These are phyloP conservation scores for Apis florea DNA, from an alignment of 1,140 invertebrate genomes.

Conservation along the genomic window DNA sequence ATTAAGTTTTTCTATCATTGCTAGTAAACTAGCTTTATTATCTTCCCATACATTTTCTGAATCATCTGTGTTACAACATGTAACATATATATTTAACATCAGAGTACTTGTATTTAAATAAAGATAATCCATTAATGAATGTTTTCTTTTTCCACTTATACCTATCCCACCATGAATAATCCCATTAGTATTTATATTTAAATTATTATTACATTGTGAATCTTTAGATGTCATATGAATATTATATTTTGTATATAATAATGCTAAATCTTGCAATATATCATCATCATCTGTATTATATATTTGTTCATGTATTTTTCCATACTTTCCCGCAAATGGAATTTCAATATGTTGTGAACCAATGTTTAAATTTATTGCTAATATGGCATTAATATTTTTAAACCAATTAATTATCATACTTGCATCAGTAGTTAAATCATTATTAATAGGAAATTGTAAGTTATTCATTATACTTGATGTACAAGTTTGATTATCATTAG, in stretches of 20 bases:
- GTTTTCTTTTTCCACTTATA: conserved; percentile 51
- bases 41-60: conserved; percentile 67
- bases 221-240: conserved; percentile 57
- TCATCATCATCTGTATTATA: conserved; percentile 68
- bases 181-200: conserved; percentile 61
- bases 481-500: conserved; percentile 63
- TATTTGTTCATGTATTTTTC: conserved; percentile 26
- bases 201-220: conserved; percentile 55
- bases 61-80: conserved; percentile 76
- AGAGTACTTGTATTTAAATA: conserved; percentile 75
- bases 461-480: conserved; percentile 49
- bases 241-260: conserved; percentile 67
- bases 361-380: conserved; percentile 75
- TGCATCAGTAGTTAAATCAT: conserved; percentile 56
- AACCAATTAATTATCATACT: conserved; percentile 73
- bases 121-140: conserved; percentile 74
- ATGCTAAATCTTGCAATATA: conserved; percentile 66
- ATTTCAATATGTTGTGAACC: conserved; percentile 76
- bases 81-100: conserved; percentile 74
- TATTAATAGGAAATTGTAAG: conserved; percentile 63
- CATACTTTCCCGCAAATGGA: conserved; percentile 67
- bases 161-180: conserved; percentile 64
- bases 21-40: conserved; percentile 72
- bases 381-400: conserved; percentile 67
- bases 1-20: conserved; percentile 65